Base-by-base conservation (phyloP, 2,113 vertebrate genomes). In the Erythrocercus mccallii region DNA sequence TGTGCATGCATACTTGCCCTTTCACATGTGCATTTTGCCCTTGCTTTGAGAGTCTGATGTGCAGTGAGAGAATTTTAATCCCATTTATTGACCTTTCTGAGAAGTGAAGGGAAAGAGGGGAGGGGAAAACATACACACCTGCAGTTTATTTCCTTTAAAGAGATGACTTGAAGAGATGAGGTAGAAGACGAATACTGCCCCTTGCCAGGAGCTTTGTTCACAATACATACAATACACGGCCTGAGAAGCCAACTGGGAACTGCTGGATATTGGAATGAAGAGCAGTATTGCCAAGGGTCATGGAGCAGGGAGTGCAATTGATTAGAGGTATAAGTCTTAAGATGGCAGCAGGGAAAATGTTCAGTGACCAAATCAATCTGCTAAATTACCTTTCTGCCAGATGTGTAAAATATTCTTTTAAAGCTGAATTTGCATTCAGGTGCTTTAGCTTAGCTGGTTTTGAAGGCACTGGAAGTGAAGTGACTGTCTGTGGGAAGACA, bases 101-200 rank as follows among this genome's bases (percentile, higher is more conserved):
- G 95, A 95, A 96, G 65, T 61, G 86, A 94, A 95, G 68, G 88
- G 78, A 94, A 94, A 82, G 73, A 92, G 20, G n/a, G 77, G 57
- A 88, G 53, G 5, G 57, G n/a, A 37, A 90, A 89, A 19, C 28
- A 79, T 72, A 92, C 93, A 93, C 96, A 98, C 97, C 96, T 97
- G 97, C 95, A 96, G 88, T 92, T 91, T 98, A 96, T 95, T 98
- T 97, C 89, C 94, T 92, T 96, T 96, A 92, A 95, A 96, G 81
- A 91, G 69, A 86, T 95, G 80, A 64, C 90, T 96, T 97, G 94
- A 93, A 88, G 79, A 95, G 84, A 88, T 84, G 96, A 96, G 92
- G 83, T 93, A 96, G 93, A 94, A 74, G 95, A 92, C 92, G 93
- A 94, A 93, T 82, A 96, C 82, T 95, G 82, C 70, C 95, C 86